Base-by-base conservation (phyloP, 1,140 invertebrate species). In the Ceratosolen fusciceps region DNA sequence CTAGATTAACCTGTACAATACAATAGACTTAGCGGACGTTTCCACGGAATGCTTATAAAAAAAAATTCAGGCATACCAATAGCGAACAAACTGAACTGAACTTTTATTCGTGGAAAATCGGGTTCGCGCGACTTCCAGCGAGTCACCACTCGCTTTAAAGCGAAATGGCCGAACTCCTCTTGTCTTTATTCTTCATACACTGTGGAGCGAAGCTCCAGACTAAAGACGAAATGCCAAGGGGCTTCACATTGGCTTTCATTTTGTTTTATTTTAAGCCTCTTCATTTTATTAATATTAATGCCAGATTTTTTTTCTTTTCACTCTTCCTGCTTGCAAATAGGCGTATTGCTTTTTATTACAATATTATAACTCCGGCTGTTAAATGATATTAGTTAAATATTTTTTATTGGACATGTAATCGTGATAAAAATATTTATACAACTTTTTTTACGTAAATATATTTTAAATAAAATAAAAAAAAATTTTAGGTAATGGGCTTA, bases 21-120 rank as follows among this genome's bases (percentile, higher is more conserved):
- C 10, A 78, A 78, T 54, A n/a, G n/a, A 29, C 56, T 77, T 60
- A 39, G 68, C 19, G 54, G 68, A 71, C 75, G 67, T 77, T n/a
- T n/a, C 26, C 2, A 19, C 37, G 37, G 39, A 62, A 34, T 49
- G 37, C 26, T 49, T 52, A 19, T 21, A 19, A 10, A 2, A 16
- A 29, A 34, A 65, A 62, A 31, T 43, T n/a, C 73, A 75, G 73
- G 58, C 24, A 49, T 65, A 49, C 74, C 74, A 65, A 65, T 26
- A 37, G 26, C 74, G 60, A 65, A 37, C 60, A 37, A 37, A n/a
- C n/a, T n/a, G n/a, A n/a, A n/a, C n/a, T 65, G 49, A 47, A 71
- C 21, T 37, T 34, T 72, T 26, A 56, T 56, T 56, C 24, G 52
- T 54, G 31, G 31, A 73, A 62, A 37, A 2, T 65, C 19, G 31